A percentile compares a stretch with the other conserved stretches of the same genome.
Evolutionary conservation across 1,140 invertebrate genomes (phyloP).

Genomic region (Diorhabda sublineata): DNA sequence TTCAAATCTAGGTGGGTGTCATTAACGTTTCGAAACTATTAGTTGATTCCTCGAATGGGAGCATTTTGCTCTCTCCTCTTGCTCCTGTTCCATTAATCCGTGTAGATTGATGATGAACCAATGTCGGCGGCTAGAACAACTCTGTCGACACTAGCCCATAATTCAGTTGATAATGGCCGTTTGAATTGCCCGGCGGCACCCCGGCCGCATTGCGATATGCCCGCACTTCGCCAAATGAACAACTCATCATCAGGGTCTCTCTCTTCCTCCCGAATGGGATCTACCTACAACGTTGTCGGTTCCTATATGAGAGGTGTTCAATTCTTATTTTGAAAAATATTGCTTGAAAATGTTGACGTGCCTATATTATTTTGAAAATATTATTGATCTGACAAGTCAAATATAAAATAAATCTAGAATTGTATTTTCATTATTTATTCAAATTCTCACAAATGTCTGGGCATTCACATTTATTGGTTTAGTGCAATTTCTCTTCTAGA

Average conservation of each 20-base stretch:
- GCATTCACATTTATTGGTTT: too few species aligned
- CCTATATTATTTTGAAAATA: too few species aligned
- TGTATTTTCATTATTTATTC: too few species aligned
- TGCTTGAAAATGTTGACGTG: too few species aligned
- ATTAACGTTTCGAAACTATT: neutral
- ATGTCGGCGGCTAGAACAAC: slow-evolving; percentile 38
- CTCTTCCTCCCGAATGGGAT: slow-evolving; percentile 25
- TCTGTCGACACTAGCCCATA: slow-evolving; percentile 39
- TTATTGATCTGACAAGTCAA: too few species aligned
- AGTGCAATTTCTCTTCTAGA: too few species aligned
- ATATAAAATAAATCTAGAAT: too few species aligned
- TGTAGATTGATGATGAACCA: slow-evolving; percentile 36
- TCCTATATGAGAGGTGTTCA: neutral
- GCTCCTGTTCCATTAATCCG: slow-evolving; percentile 26
- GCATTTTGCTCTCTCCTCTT: neutral
- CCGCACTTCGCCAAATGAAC: slow-evolving; percentile 41
- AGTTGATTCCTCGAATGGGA: neutral
- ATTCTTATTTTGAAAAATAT: too few species aligned
- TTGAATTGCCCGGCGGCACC: slow-evolving; percentile 37
- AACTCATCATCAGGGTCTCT: slow-evolving; percentile 34
- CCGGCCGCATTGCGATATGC: slow-evolving; percentile 40
- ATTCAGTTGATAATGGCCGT: slow-evolving; percentile 41
- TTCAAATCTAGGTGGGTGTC: neutral
- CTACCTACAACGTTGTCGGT: slow-evolving; percentile 16
- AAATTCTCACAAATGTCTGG: too few species aligned